Conservation (phyloP, 2,113 vertebrate genomes). For the Petrocephalus microphthalmus region DNA sequence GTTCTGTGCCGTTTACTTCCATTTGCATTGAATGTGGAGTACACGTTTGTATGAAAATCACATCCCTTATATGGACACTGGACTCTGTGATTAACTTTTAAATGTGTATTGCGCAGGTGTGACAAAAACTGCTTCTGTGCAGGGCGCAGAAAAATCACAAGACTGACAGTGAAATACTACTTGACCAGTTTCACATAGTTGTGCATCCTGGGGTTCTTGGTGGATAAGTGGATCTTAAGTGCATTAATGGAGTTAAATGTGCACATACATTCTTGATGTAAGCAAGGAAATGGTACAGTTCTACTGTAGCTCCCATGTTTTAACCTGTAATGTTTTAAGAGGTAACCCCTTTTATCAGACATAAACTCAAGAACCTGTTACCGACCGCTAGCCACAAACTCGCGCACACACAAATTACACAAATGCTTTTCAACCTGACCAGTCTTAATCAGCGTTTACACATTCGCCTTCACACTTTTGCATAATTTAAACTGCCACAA, state of each 20-base stretch:
- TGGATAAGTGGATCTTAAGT: slow-evolving; percentile 24
- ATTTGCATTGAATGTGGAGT: slow-evolving; percentile 31
- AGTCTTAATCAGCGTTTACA: no score
- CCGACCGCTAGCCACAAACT: no score
- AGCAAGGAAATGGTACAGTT: slow-evolving; percentile 17
- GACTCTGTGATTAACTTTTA: slow-evolving; percentile 26
- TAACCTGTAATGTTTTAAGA: slow-evolving; percentile 22
- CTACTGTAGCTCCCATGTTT: slow-evolving; percentile 20
- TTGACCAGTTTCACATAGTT: neutral
- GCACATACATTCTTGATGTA: slow-evolving; percentile 21
- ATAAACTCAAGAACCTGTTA: slow-evolving; percentile 31
- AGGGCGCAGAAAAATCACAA: slow-evolving; percentile 12
- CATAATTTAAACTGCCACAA: no score
- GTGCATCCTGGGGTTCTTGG: neutral
- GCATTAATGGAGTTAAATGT: slow-evolving; percentile 28
- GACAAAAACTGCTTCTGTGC: slow-evolving; percentile 1
- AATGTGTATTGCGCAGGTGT: slow-evolving; percentile 18
- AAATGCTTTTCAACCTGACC: no score
- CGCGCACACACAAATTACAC: no score
- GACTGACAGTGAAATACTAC: neutral
- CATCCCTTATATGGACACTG: slow-evolving; percentile 21
- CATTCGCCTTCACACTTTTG: no score
- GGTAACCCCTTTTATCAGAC: slow-evolving; percentile 24
- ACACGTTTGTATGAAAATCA: slow-evolving; percentile 18
- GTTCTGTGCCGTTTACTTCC: slow-evolving; percentile 22